These are phyloP conservation scores for Anguilla megastoma DNA, from an alignment of 2,797 vertebrate species.

Conservation along the genomic window DNA sequence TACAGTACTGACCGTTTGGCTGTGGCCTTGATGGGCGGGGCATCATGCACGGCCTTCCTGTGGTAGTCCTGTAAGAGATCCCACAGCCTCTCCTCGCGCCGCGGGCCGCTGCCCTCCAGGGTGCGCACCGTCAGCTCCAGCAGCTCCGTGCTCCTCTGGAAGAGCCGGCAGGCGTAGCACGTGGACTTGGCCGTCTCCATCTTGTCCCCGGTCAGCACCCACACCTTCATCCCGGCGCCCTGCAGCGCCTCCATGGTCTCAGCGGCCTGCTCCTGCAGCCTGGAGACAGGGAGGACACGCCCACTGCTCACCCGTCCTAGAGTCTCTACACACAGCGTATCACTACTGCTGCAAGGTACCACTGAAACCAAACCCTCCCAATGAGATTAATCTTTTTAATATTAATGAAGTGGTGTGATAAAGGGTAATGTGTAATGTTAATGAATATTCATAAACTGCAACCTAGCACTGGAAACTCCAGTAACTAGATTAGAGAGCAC, in stretches of 20 bases:
- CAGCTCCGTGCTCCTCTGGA: slow-evolving; percentile 89
- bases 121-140: slow-evolving; percentile 86
- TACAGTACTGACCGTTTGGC: slow-evolving; percentile 75
- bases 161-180: slow-evolving; percentile 92
- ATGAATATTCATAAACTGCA: background rate
- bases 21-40: slow-evolving; percentile 69
- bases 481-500: background rate
- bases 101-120: slow-evolving; percentile 72
- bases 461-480: background rate
- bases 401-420: background rate
- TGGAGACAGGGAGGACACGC: slow-evolving; percentile 48
- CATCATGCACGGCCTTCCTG: slow-evolving; percentile 83
- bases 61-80: slow-evolving; percentile 89
- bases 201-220: slow-evolving; percentile 97
- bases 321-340: background rate
- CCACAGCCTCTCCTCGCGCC: slow-evolving; percentile 82
- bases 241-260: slow-evolving; percentile 95
- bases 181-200: slow-evolving; percentile 98
- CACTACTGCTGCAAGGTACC: background rate
- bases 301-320: background rate
- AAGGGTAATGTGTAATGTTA: background rate
- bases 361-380: background rate
- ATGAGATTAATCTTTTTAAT: background rate
- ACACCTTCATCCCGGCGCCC: slow-evolving; percentile 91
- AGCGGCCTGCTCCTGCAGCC: slow-evolving; percentile 91